These are phyloP conservation scores for Sinelater perroti DNA, from an alignment of 2,888 invertebrate genomes.

Conservation along the genomic window DNA sequence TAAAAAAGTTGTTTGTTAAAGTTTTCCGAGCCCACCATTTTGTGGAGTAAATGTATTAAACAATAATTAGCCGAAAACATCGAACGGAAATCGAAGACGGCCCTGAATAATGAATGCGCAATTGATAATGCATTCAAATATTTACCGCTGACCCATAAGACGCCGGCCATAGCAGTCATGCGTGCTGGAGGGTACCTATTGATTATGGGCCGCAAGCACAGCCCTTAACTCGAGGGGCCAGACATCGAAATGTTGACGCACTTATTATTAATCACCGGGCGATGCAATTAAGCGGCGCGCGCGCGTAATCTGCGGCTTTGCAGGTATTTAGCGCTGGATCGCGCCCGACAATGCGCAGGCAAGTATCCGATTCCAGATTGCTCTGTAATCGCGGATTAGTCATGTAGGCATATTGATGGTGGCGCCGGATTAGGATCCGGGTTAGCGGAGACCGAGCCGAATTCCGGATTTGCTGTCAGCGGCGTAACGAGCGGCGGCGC, in stretches of 20 bases:
- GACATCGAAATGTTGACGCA: constrained; percentile 46
- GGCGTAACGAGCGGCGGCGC: too few species aligned
- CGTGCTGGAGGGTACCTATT: constrained; percentile 46
- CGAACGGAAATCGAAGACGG: constrained; percentile 28
- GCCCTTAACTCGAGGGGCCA: constrained; percentile 40
- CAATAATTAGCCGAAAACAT: constrained; percentile 20
- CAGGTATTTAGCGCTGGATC: constrained; percentile 34
- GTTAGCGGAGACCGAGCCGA: too few species aligned
- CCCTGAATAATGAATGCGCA: constrained; percentile 30
- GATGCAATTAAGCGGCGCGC: constrained; percentile 45
- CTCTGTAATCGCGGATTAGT: constrained; percentile 20
- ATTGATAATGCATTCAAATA: constrained; percentile 43
- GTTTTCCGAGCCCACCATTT: too few species aligned
- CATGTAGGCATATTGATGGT: constrained; percentile 19
- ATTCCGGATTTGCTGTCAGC: too few species aligned
- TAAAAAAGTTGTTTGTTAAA: too few species aligned
- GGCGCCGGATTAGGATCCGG: constrained; percentile 4
- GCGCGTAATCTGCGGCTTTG: constrained; percentile 37
- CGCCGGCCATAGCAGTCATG: constrained; percentile 46
- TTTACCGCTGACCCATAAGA: constrained; percentile 47
- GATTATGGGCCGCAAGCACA: constrained; percentile 45
- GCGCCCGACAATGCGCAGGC: constrained; percentile 22
- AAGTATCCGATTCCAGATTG: constrained; percentile 13
- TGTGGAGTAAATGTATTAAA: constrained; percentile 21
- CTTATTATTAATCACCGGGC: constrained; percentile 46